Evolutionary conservation across 2,888 invertebrate genomes (phyloP).

Genomic region (Phoenoteleia sp.): DNA sequence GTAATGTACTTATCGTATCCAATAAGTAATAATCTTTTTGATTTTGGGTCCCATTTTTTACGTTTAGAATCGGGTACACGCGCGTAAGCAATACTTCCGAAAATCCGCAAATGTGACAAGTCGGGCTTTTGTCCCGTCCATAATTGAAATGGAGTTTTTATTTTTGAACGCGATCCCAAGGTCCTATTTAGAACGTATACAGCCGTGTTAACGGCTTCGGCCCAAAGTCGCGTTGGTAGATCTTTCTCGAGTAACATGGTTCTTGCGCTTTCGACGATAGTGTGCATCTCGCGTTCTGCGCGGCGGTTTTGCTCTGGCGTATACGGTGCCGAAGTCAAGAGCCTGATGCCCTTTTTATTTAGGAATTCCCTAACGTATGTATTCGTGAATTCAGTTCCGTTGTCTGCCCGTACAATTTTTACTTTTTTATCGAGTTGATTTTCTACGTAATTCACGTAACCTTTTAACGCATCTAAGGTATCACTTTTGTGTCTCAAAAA

Average conservation of each 20-base stretch:
- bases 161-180: not conserved
- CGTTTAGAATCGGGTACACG: slow-evolving; percentile 26
- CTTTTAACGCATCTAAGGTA: too few species aligned
- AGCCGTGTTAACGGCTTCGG: slow-evolving; percentile 7
- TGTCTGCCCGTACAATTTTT: too few species aligned
- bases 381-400: too few species aligned
- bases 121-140: not conserved
- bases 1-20: slow-evolving; percentile 54
- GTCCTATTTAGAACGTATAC: slow-evolving; percentile 18
- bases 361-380: too few species aligned
- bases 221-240: not conserved
- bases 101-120: slow-evolving; percentile 36
- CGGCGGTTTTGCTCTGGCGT: slow-evolving; percentile 70
- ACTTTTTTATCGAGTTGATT: too few species aligned
- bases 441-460: too few species aligned
- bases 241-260: slow-evolving; percentile 27
- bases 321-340: slow-evolving; percentile 57
- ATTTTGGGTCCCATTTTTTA: slow-evolving; percentile 58
- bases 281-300: not conserved
- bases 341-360: slow-evolving; percentile 34
- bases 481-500: too few species aligned
- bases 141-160: not conserved
- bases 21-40: slow-evolving; percentile 36
- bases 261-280: not conserved
- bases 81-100: slow-evolving; percentile 42